Conservation (phyloP, 2,797 vertebrate genomes). For the Hozukius guyotensis region DNA sequence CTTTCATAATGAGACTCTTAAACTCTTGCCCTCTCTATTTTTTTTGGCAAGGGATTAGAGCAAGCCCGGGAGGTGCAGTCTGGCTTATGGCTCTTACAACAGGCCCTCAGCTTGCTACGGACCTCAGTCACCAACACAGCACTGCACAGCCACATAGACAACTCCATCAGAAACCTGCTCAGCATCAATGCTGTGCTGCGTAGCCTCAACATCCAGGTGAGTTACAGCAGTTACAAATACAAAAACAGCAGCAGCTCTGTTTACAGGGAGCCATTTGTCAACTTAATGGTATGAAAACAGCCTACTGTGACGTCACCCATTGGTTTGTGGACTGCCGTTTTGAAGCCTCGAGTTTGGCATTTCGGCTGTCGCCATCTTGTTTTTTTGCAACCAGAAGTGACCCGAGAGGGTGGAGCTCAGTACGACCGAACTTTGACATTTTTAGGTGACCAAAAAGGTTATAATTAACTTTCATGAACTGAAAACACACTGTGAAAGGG, state of each 20-base stretch:
- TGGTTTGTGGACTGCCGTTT: no score
- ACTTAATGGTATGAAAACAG: neutral
- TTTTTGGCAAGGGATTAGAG: constrained; percentile 71
- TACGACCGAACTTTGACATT: no score
- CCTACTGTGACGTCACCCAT: no score
- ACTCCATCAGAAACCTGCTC: constrained; percentile 81
- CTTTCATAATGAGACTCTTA: neutral
- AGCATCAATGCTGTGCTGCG: constrained; percentile 86
- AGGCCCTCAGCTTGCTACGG: constrained; percentile 78
- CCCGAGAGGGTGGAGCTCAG: no score
- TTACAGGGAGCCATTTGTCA: neutral
- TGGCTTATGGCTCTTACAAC: constrained; percentile 85
- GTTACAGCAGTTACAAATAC: constrained; percentile 15
- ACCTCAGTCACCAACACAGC: constrained; percentile 79
- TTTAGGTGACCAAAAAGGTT: no score
- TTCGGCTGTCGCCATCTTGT: no score
- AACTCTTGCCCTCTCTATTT: constrained; percentile 15
- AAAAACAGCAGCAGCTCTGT: neutral
- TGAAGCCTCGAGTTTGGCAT: no score
- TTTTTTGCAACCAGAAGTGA: no score
- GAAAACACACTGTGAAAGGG: no score
- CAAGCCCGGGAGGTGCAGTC: constrained; percentile 87
- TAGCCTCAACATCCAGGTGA: constrained; percentile 87
- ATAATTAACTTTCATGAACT: no score
- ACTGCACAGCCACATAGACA: constrained; percentile 83